Conservation (phyloP, 2,797 vertebrate genomes). For the Cryptoblepharus egeriae region DNA sequence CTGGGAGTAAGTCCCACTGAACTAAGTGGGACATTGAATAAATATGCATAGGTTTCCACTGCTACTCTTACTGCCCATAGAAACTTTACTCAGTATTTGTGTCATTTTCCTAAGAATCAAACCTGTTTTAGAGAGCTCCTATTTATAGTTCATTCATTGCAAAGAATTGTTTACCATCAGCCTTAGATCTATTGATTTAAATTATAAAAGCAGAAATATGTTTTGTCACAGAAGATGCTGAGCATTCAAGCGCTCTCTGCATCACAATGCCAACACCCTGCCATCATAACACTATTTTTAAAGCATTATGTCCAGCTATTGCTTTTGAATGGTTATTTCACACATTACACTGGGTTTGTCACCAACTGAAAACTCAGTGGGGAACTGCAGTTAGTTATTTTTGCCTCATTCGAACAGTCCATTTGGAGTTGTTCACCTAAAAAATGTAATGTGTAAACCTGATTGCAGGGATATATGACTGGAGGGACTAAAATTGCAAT, state of each 20-base stretch:
- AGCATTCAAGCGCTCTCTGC: slow-evolving; percentile 33
- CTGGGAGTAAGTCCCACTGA: no score
- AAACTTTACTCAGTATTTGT: slow-evolving; percentile 46
- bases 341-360: neutral
- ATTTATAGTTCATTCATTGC: slow-evolving; percentile 3
- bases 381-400: neutral
- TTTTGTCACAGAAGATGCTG: slow-evolving; percentile 16
- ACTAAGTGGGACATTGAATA: no score
- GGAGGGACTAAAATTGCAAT: neutral
- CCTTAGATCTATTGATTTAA: slow-evolving; percentile 40
- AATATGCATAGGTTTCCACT: no score
- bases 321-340: slow-evolving; percentile 53
- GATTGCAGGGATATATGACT: neutral
- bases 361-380: neutral
- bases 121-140: neutral
- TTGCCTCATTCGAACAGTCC: no score
- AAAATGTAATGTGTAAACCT: neutral
- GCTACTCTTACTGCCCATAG: slow-evolving; percentile 45
- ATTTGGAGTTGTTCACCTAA: neutral
- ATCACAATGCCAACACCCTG: slow-evolving; percentile 28
- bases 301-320: slow-evolving; percentile 19
- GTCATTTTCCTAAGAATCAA: slow-evolving; percentile 34
- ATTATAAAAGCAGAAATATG: neutral
- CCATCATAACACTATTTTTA: slow-evolving; percentile 58
- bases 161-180: slow-evolving; percentile 39